Evolutionary conservation across 2,113 vertebrate species (phyloP), one percentile per base, ranked within the genome.

Genomic region (Corynorhinus townsendii): DNA sequence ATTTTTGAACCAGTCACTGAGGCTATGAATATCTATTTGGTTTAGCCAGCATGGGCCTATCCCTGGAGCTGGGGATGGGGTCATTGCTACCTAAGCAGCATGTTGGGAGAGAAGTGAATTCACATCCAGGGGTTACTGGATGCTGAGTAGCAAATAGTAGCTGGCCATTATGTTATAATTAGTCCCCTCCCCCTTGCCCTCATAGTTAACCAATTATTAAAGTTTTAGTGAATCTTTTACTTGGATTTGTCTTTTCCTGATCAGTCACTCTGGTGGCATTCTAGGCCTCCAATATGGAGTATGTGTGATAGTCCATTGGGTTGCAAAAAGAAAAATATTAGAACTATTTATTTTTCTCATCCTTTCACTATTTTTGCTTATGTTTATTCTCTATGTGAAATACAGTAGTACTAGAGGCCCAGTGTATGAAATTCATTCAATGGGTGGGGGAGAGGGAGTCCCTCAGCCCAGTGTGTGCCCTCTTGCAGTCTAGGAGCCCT

Each of bases 321-420:
- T 85, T 69, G 49, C 33, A 84, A 85, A 89, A 72, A 91, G 40
- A 59, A 66, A 95, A 59, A n/a, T 87, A 30, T 49, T 97, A 94
- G 96, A 94, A 80, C 43, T 77, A 12, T 77, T 77, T 86, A 54
- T 72, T 45, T 69, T 81, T 82, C 52, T 64, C 8, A 72, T 64
- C 6, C 17, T 91, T 56, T 20, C 3, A 68, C 38, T 35, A 69
- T 64, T 85, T 95, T 56, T 86, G 28, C 43, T 7, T 92, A 16
- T 59, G 16, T 52, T 91, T 83, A 71, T 35, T 33, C 5, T 72
- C 2, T 66, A 54, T 79, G 5, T 77, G 82, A 82, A 59, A 72
- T 72, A 30, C 7, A 71, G 62, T 73, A 59, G 75, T 90, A 83
- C 30, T 59, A 59, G 56, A 59, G 22, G 20, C 22, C 56, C 56